A percentile compares a stretch with the other conserved stretches of the same genome.
phyloP scores from a whole-genome alignment of 2,797 vertebrate species.

The Austrolebias charrua region DNA sequence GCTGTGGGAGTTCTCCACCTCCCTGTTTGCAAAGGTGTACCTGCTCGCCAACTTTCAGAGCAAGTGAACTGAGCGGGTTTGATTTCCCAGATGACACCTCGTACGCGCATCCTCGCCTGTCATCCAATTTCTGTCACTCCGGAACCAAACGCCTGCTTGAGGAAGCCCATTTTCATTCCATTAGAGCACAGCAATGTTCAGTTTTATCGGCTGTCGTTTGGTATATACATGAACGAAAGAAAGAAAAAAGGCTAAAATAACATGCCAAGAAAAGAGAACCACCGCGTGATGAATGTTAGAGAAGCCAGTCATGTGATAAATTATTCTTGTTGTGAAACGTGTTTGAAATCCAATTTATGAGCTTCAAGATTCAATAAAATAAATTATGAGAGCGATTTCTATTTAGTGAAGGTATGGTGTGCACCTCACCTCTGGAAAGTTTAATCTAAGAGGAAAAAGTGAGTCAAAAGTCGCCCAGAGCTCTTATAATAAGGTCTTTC shows the following conservation, averaged over 20 bases:
- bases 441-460: conserved; percentile 39
- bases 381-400: conserved; percentile 32
- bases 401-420: conserved; percentile 12
- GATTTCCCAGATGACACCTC: conserved; percentile 76
- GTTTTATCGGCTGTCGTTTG: conserved; percentile 59
- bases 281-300: conserved; percentile 11
- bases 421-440: conserved; percentile 25
- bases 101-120: conserved; percentile 58
- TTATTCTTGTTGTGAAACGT: not conserved
- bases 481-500: conserved; percentile 65
- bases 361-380: conserved; percentile 25
- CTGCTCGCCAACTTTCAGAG: conserved; percentile 69
- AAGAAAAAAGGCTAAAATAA: conserved; percentile 23
- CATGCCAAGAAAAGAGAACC: conserved; percentile 13
- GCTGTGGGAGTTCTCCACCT: conserved; percentile 69
- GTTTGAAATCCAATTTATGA: conserved; percentile 33
- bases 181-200: conserved; percentile 54
- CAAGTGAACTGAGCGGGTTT: conserved; percentile 64
- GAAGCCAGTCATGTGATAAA: too few relatives aligned
- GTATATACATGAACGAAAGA: conserved; percentile 17
- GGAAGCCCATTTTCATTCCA: conserved; percentile 62
- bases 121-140: conserved; percentile 62
- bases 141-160: conserved; percentile 55
- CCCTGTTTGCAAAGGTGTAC: conserved; percentile 66
- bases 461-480: conserved; percentile 65